These are phyloP conservation scores for Ophiodon elongatus DNA, from an alignment of 2,113 vertebrate species.

Conservation along the genomic window DNA sequence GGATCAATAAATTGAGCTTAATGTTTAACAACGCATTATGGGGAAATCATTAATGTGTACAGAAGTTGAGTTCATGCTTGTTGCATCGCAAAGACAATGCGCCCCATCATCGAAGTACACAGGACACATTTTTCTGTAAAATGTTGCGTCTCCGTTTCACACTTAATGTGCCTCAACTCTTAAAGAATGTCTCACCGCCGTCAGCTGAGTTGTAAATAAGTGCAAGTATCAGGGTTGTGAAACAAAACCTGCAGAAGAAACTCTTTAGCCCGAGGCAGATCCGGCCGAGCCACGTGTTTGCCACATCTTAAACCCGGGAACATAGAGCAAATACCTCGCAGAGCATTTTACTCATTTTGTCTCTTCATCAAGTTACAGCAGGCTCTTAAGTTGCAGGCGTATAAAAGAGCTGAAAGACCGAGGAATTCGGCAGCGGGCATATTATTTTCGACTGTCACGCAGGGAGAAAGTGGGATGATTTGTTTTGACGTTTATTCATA, in stretches of 20 bases:
- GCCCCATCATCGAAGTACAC: not conserved
- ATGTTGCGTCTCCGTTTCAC: not conserved
- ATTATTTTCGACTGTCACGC: slow-evolving; percentile 40
- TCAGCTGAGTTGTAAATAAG: slow-evolving; percentile 15
- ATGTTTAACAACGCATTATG: not conserved
- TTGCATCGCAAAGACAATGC: not conserved
- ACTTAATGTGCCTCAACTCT: not conserved
- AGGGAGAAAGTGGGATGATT: slow-evolving; percentile 28
- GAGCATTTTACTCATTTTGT: slow-evolving; percentile 31
- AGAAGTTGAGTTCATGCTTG: not conserved
- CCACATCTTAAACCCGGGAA: not conserved
- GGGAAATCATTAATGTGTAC: not conserved
- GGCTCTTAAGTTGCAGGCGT: slow-evolving; percentile 29
- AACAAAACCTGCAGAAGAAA: not conserved
- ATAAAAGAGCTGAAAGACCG: slow-evolving; percentile 1
- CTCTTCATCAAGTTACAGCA: slow-evolving; percentile 58
- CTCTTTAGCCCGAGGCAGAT: slow-evolving; percentile 14
- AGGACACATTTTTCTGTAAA: not conserved
- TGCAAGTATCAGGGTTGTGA: not conserved
- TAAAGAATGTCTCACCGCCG: not conserved
- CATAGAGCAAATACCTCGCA: slow-evolving; percentile 40
- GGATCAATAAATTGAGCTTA: not conserved
- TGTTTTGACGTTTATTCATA: slow-evolving; percentile 60
- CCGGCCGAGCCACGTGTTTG: slow-evolving; percentile 4
- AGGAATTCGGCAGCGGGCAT: slow-evolving; percentile 12